Evolutionary conservation across 2,888 invertebrate species (phyloP).

Genomic region (Drosophila fungiperda): DNA sequence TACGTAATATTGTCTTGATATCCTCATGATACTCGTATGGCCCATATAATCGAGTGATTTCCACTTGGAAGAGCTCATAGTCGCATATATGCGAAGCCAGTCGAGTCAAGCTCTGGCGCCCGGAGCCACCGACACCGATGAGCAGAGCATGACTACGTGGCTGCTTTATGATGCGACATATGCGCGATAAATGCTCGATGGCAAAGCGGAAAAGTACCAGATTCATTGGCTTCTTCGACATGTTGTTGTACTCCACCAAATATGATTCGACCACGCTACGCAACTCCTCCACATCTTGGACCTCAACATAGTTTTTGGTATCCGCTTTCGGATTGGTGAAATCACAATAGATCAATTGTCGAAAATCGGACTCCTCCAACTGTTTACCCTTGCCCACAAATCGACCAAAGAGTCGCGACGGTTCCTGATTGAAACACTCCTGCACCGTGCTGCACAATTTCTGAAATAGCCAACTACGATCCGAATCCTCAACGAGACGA

Average conservation of each 20-base stretch:
- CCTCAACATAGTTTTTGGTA: slow-evolving; percentile 94
- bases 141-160: slow-evolving; percentile 95
- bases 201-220: slow-evolving; percentile 97
- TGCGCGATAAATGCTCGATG: slow-evolving; percentile 96
- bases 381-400: slow-evolving; percentile 85
- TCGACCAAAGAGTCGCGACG: slow-evolving; percentile 90
- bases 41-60: slow-evolving; percentile 95
- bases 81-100: slow-evolving; percentile 97
- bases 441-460: slow-evolving; percentile 88
- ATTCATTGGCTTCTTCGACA: slow-evolving; percentile 98
- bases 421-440: slow-evolving; percentile 88
- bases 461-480: slow-evolving; percentile 92
- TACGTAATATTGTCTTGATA: slow-evolving; percentile 91
- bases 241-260: slow-evolving; percentile 95
- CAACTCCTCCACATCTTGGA: slow-evolving; percentile 92
- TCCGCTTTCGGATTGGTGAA: slow-evolving; percentile 98
- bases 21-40: slow-evolving; percentile 96
- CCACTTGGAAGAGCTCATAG: slow-evolving; percentile 96
- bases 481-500: slow-evolving; percentile 93
- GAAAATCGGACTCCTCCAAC: slow-evolving; percentile 92
- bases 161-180: slow-evolving; percentile 95
- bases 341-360: slow-evolving; percentile 96
- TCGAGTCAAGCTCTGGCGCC: slow-evolving; percentile 95
- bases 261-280: slow-evolving; percentile 94
- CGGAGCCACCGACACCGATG: slow-evolving; percentile 97